A percentile compares a stretch with the other conserved stretches of the same genome.
phyloP scores from a whole-genome alignment of 2,113 vertebrate genomes.

The Lonchura striata region DNA sequence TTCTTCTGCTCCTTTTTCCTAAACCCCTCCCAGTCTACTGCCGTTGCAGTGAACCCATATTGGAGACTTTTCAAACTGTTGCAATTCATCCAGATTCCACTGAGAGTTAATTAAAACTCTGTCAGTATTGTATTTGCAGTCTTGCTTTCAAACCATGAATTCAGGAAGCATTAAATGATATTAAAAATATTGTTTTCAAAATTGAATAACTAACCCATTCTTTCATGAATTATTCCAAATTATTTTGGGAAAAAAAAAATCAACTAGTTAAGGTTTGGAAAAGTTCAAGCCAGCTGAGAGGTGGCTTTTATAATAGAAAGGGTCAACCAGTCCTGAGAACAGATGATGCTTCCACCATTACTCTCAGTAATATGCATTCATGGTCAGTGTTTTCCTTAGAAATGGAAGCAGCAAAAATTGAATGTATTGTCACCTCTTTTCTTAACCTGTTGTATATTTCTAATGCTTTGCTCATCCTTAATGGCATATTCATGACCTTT shows the following conservation, averaged over 20 bases:
- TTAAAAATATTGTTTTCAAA: not conserved
- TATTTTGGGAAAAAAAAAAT: not conserved
- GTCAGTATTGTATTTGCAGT: not conserved
- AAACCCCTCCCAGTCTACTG: not conserved
- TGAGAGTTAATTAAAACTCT: not conserved
- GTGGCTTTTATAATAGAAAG: not conserved
- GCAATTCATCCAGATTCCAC: not conserved
- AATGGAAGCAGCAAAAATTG: not conserved
- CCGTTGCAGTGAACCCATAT: not conserved
- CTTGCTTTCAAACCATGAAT: not conserved
- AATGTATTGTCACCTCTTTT: not conserved
- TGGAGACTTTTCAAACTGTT: not conserved
- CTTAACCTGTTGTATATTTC: not conserved
- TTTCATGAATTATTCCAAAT: not conserved
- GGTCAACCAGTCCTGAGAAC: not conserved
- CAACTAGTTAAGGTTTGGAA: not conserved
- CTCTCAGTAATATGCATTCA: not conserved
- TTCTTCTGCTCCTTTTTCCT: not conserved
- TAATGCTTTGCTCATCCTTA: not conserved
- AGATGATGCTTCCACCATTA: not conserved
- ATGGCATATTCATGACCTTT: constrained; percentile 7
- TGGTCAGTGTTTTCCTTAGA: not conserved
- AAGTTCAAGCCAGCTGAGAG: not conserved
- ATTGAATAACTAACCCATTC: not conserved
- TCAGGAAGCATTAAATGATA: not conserved